Evolutionary conservation across 2,888 invertebrate genomes (phyloP), one percentile per base, ranked within the genome.

Genomic region (Geotrupes spiniger): DNA sequence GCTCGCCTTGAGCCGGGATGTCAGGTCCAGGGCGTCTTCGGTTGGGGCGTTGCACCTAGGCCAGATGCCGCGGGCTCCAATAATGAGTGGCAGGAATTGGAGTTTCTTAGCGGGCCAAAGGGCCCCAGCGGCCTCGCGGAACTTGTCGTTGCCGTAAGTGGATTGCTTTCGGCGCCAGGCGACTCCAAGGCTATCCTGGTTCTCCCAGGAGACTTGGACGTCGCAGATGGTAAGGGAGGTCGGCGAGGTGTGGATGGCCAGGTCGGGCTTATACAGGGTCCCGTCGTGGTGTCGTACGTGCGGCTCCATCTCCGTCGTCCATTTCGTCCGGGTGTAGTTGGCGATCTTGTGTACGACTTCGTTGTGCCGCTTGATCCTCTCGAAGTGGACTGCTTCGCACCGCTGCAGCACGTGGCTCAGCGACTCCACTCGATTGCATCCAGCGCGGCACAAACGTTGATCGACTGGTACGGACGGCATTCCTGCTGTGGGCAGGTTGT

Each of bases 401-500:
- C 11, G 36, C 17, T 58, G 58, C 1, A 57, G 46, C 1, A 57
- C 52, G 25, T 56, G 54, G 25, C 58, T 58, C 40, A 38, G 12
- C 17, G 45, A 12, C 11, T 45, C 45, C 2, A 15, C 17, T 8
- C 28, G 5, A 2, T 11, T 54, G 53, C 26, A 63, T 52, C 21
- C 65, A 62, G 10, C 62, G 49, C 0, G 59, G 57, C 44, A 44
- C 5, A 2, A 5, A 1, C 45, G 10, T 2, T 17, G 26, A 2
- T 17, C 39, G 2, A 12, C 17, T n/a, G 15, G 14, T 6, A 3
- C 31, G 1, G 15, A 46, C 8, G 39, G 46, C 6, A 21, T 2
- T 2, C 4, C 25, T 10, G 1, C 15, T 3, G 21, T 21, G 6
- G 21, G 21, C 3, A 56, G 42, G n/a, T 49, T 42, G 29, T 41